Evolutionary conservation across 1,140 invertebrate species (phyloP).

Genomic region (Grapholita molesta): DNA sequence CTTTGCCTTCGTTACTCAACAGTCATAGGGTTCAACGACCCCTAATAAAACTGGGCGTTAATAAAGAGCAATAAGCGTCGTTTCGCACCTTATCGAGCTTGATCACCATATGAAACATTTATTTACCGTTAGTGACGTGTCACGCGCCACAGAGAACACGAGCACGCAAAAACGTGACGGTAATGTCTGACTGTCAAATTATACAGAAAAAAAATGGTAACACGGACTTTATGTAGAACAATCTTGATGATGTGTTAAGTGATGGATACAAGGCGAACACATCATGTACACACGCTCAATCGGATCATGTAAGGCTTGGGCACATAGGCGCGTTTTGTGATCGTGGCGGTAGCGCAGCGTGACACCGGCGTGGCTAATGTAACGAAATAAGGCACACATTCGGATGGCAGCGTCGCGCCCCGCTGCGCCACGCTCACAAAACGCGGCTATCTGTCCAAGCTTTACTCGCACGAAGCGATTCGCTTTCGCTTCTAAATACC

Average conservation of each 20-base stretch:
- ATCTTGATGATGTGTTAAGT: neutral
- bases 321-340: too few species aligned
- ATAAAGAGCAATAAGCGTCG: conserved; percentile 3
- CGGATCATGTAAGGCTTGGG: too few species aligned
- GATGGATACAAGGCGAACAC: too few species aligned
- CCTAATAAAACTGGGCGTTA: neutral
- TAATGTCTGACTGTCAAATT: neutral
- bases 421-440: too few species aligned
- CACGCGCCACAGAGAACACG: neutral
- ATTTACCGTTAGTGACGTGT: conserved; percentile 16
- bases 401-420: too few species aligned
- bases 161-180: conserved; percentile 1
- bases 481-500: too few species aligned
- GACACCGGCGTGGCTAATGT: too few species aligned
- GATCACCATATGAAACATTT: conserved; percentile 14
- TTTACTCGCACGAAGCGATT: too few species aligned
- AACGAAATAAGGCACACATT: too few species aligned
- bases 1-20: neutral
- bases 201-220: neutral
- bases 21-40: neutral
- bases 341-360: too few species aligned
- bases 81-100: conserved; percentile 5
- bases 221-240: neutral
- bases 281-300: too few species aligned
- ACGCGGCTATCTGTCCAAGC: too few species aligned